A percentile compares a stretch with the other conserved stretches of the same genome.
These are phyloP conservation scores for Macrophya alboannulata DNA, from an alignment of 2,888 invertebrate species.

Conservation along the genomic window DNA sequence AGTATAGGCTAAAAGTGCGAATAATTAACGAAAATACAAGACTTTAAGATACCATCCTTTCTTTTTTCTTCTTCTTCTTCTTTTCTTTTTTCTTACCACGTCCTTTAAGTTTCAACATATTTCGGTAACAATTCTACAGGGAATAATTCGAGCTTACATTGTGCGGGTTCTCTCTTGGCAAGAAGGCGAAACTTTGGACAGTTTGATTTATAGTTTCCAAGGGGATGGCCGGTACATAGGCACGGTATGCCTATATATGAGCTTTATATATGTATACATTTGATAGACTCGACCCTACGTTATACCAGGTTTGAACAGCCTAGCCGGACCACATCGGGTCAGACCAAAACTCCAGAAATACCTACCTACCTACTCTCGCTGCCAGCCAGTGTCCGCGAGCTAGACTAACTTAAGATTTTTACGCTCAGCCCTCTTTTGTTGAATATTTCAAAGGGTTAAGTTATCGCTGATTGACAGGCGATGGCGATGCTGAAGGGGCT, in stretches of 20 bases:
- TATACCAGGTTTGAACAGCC: not conserved
- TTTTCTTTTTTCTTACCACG: not conserved
- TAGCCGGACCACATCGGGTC: not conserved
- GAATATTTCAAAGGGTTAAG: constrained; percentile 54
- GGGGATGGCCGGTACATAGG: constrained; percentile 8
- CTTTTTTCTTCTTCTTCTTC: not conserved
- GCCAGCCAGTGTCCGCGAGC: not conserved
- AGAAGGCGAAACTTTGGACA: constrained; percentile 53
- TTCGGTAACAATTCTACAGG: not conserved
- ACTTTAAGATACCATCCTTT: not conserved
- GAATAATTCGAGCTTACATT: constrained; percentile 4
- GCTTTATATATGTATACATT: not conserved
- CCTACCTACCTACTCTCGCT: not conserved
- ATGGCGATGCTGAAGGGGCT: not conserved
- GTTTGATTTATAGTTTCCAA: constrained; percentile 46
- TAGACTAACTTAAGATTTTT: constrained; percentile 11
- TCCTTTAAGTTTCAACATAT: not conserved
- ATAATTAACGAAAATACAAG: not conserved
- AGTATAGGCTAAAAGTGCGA: not conserved
- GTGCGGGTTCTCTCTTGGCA: constrained; percentile 4
- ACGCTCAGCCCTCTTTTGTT: constrained; percentile 35
- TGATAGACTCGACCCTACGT: constrained; percentile 27
- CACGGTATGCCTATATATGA: not conserved
- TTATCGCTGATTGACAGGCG: constrained; percentile 51
- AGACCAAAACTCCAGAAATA: not conserved